Percentiles rank a stretch among this genome's conserved stretches.
These are phyloP conservation scores for Junco hyemalis DNA, from an alignment of 2,113 vertebrate genomes.

Conservation along the genomic window DNA sequence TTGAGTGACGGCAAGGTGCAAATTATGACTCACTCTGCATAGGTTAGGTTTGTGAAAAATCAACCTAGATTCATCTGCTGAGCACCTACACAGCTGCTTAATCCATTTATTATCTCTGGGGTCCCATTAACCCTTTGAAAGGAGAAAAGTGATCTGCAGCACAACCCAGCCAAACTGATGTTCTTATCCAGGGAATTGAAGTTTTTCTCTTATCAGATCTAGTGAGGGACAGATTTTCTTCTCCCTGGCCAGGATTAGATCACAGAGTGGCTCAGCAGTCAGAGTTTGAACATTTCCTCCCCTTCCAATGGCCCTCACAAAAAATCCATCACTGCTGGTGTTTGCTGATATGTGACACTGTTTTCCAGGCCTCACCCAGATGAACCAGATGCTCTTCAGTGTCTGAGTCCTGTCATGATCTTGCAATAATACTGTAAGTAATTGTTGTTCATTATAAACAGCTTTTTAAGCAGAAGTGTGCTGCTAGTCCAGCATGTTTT, in stretches of 20 bases:
- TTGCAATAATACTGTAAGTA: background rate
- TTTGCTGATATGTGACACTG: background rate
- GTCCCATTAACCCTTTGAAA: constrained; percentile 32
- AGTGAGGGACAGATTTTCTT: background rate
- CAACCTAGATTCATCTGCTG: constrained; percentile 35
- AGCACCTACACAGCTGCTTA: constrained; percentile 57
- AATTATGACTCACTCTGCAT: constrained; percentile 59
- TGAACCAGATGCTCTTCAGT: background rate
- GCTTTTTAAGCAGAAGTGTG: background rate
- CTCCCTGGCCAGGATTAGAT: background rate
- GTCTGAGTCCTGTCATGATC: background rate
- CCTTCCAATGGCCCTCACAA: background rate
- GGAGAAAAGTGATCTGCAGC: background rate
- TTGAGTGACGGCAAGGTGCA: constrained; percentile 37
- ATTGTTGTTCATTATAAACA: background rate
- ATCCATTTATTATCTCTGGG: constrained; percentile 36
- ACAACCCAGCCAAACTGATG: background rate
- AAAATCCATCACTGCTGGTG: background rate
- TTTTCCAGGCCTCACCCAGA: constrained; percentile 18
- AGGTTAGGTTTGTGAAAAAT: constrained; percentile 49
- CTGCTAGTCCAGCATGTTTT: background rate
- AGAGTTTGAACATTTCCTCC: background rate
- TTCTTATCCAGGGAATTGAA: background rate
- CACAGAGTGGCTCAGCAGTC: background rate
- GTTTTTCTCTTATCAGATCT: background rate